Evolutionary conservation across 2,797 vertebrate genomes (phyloP).

Genomic region (Poeciliopsis turneri): DNA sequence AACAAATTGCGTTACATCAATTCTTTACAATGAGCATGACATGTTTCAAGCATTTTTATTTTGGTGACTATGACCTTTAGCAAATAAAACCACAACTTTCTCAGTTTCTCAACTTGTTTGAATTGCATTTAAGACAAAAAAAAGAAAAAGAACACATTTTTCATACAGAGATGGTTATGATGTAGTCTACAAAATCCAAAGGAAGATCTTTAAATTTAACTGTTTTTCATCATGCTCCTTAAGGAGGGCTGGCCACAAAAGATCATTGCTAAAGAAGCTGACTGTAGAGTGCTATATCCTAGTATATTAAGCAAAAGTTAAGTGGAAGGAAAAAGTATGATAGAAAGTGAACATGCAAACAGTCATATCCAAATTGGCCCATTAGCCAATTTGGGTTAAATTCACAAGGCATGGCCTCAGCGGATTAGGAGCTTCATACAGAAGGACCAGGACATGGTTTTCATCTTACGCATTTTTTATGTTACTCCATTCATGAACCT

Average conservation of each 20-base stretch:
- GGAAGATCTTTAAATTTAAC: background rate
- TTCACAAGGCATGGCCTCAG: background rate
- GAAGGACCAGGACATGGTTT: background rate
- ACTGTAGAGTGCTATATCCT: background rate
- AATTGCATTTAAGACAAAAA: background rate
- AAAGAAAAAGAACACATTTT: background rate
- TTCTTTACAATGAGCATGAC: background rate
- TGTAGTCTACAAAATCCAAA: background rate
- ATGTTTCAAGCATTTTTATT: background rate
- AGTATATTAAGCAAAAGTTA: background rate
- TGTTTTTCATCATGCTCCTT: background rate
- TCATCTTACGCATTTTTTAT: background rate
- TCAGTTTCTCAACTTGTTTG: background rate
- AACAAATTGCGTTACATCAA: background rate
- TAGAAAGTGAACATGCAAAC: background rate
- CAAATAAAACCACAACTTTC: background rate
- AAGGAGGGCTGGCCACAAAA: background rate
- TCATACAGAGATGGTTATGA: background rate
- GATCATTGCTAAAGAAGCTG: background rate
- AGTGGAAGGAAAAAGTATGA: background rate
- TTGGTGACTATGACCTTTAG: background rate
- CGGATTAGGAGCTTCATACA: background rate
- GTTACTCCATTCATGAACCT: background rate
- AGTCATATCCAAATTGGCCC: background rate
- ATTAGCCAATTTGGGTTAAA: background rate